Conservation (phyloP, 2,113 vertebrate species). For the Entomyzon cyanotis region DNA sequence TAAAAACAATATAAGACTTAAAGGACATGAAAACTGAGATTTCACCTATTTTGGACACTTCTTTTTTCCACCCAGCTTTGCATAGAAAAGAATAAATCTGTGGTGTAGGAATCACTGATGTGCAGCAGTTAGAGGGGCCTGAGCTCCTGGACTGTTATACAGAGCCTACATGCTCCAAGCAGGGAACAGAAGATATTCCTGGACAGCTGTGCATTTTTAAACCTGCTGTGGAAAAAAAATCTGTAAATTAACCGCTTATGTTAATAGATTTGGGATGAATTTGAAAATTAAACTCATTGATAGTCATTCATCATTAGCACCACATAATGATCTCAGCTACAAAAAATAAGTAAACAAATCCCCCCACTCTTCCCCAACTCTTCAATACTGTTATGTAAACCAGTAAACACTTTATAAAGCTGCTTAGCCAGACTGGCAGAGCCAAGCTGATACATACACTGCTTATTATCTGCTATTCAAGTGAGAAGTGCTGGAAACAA, state of each 20-base stretch:
- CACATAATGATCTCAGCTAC: neutral
- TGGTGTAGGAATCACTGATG: neutral
- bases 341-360: neutral
- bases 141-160: neutral
- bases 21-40: neutral
- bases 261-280: neutral
- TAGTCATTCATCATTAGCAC: neutral
- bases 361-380: neutral
- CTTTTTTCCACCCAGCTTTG: neutral
- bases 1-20: slow-evolving; percentile 21
- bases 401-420: neutral
- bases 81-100: neutral
- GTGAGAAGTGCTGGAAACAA: slow-evolving; percentile 16
- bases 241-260: neutral
- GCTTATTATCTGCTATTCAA: slow-evolving; percentile 13
- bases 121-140: neutral
- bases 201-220: neutral
- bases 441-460: neutral
- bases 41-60: neutral
- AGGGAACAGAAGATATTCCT: neutral
- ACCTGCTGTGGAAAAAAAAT: neutral
- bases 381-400: neutral
- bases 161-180: neutral
- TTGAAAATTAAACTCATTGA: neutral
- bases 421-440: neutral